These are phyloP conservation scores for Xyrichtys novacula DNA, from an alignment of 2,797 vertebrate genomes.

Conservation along the genomic window DNA sequence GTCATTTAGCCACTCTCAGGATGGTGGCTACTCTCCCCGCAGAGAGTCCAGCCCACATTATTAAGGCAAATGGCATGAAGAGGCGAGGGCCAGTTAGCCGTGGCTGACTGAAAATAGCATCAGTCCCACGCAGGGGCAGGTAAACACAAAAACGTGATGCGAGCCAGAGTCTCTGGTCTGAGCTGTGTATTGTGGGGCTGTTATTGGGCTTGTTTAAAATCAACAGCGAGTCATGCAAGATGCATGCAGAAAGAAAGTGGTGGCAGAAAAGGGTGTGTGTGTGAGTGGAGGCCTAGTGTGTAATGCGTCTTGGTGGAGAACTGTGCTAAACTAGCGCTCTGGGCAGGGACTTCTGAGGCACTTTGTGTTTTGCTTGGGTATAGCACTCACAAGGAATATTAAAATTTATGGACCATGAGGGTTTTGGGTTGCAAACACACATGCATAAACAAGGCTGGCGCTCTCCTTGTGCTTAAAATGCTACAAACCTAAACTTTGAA, in stretches of 20 bases:
- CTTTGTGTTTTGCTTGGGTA: conserved; percentile 75
- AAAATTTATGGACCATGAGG: conserved; percentile 76
- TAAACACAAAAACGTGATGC: conserved; percentile 74
- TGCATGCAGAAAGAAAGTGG: conserved; percentile 70
- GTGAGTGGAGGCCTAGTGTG: conserved; percentile 48
- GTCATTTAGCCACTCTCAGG: conserved; percentile 82
- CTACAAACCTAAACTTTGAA: conserved; percentile 67
- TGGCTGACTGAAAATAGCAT: conserved; percentile 82
- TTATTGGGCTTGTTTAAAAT: conserved; percentile 78
- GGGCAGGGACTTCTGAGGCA: conserved; percentile 68
- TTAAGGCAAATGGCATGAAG: conserved; percentile 81
- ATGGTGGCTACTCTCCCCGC: conserved; percentile 74
- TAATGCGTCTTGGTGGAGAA: conserved; percentile 58
- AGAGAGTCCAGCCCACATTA: conserved; percentile 80
- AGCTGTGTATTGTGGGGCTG: conserved; percentile 53
- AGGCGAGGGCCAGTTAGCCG: conserved; percentile 75
- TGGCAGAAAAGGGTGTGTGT: conserved; percentile 22
- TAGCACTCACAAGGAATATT: conserved; percentile 77
- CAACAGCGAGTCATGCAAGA: conserved; percentile 78
- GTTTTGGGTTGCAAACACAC: conserved; percentile 59
- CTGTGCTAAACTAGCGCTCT: conserved; percentile 69
- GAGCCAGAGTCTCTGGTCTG: conserved; percentile 41
- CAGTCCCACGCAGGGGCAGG: conserved; percentile 76
- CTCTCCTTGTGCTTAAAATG: conserved; percentile 55
- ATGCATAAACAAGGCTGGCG: conserved; percentile 64